Evolutionary conservation across 2,797 vertebrate species (phyloP).

Genomic region (Vespertilio murinus): DNA sequence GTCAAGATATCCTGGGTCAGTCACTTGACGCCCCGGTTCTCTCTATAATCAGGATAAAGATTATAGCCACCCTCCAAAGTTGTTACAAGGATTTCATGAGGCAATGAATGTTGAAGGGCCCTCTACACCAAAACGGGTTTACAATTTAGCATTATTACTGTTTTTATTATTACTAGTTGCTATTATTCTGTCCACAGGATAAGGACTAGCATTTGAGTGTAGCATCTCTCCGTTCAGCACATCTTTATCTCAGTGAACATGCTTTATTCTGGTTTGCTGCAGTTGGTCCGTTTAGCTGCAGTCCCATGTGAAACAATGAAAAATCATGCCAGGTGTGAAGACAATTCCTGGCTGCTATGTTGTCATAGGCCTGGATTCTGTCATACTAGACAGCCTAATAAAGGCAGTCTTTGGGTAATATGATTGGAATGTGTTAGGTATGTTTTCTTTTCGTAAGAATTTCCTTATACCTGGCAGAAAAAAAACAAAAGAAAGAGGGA

Average conservation of each 20-base stretch:
- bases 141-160: background rate
- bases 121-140: background rate
- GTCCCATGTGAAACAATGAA: background rate
- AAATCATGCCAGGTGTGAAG: background rate
- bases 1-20: background rate
- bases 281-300: background rate
- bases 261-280: background rate
- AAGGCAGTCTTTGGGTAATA: background rate
- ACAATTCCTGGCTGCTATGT: background rate
- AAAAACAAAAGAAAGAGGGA: background rate
- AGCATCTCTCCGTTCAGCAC: background rate
- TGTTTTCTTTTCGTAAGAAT: slow-evolving; percentile 31
- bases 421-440: slow-evolving; percentile 47
- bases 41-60: background rate
- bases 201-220: background rate
- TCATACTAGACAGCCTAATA: background rate
- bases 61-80: background rate
- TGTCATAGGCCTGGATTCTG: slow-evolving; percentile 11
- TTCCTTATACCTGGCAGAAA: slow-evolving; percentile 43
- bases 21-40: background rate
- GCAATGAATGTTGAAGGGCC: background rate
- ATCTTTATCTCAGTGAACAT: background rate
- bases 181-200: background rate
- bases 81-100: slow-evolving; percentile 1
- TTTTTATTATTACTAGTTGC: background rate